Evolutionary conservation across 1,140 invertebrate species (phyloP), one percentile per base, ranked within the genome.

Genomic region (Lepidurus apus): DNA sequence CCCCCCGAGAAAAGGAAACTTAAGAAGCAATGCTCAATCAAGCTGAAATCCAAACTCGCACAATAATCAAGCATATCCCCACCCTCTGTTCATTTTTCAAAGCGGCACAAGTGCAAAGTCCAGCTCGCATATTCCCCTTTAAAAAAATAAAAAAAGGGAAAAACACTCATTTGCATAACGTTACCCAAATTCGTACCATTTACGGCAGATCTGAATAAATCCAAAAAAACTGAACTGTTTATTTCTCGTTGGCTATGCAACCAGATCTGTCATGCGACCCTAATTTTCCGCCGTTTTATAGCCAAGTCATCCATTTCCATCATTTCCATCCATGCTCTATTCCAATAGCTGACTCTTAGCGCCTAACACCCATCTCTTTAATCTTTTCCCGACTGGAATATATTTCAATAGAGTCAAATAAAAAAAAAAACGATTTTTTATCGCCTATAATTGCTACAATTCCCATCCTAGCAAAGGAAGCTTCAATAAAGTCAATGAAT

Each of bases 21-120:
- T 65, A 65, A 65, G 53, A 13, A 65, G 53, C 53, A 65, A 21
- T 65, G 53, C 53, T 65, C 53, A 65, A n/a, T 65, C 17, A 65
- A 65, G 53, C 53, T 65, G 53, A 65, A 65, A 65, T n/a, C 53
- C 53, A 34, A 34, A 34, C 13, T 21, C 53, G 21, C 53, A n/a
- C 53, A 65, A 21, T 17, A 65, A 65, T 65, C 53, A 65, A 65
- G 53, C 53, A 7, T 65, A 65, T 21, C 53, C 53, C 53, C 53
- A 21, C 53, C 53, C 53, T 21, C 21, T 65, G 53, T 65, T 65
- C 53, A 65, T 65, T 65, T 65, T 65, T 65, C 53, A 65, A 47
- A 65, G 21, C 53, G 53, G 34, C 34, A 34, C 34, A 34, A 34
- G 34, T 34, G 34, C 34, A 65, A 65, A n/a, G 13, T 21, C 8